phyloP scores from a whole-genome alignment of 2,797 vertebrate genomes.

The Columba guinea region DNA sequence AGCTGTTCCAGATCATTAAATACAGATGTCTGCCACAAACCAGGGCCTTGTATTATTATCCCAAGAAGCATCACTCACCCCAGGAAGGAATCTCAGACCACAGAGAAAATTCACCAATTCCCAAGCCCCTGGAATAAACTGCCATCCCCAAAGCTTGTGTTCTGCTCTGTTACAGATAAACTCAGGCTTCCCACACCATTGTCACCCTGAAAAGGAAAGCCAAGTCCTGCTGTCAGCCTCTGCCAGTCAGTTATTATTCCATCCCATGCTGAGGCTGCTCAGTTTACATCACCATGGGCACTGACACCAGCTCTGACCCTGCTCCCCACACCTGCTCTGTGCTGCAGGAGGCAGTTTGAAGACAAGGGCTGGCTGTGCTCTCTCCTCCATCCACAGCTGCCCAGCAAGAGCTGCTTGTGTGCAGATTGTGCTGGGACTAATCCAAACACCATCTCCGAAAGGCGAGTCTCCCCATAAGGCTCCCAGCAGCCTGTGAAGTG shows the following conservation, averaged over 20 bases:
- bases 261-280: not conserved
- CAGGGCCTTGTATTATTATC: not conserved
- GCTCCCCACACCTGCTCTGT: not conserved
- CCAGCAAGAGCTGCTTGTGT: not conserved
- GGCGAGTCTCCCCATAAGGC: not conserved
- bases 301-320: not conserved
- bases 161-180: not conserved
- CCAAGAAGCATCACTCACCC: not conserved
- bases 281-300: accelerated
- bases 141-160: not conserved
- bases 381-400: not conserved
- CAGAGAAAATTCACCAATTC: not conserved
- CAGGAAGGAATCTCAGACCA: not conserved
- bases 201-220: not conserved
- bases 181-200: not conserved
- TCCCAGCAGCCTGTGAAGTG: not conserved
- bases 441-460: not conserved
- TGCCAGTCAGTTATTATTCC: not conserved
- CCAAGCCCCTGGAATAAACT: not conserved
- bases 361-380: not conserved
- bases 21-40: not conserved
- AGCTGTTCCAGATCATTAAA: not conserved
- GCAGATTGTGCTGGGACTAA: not conserved
- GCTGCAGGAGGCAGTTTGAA: not conserved
- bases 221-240: not conserved